Evolutionary conservation across 1,140 invertebrate genomes (phyloP).

Genomic region (Latrodectus geometricus): DNA sequence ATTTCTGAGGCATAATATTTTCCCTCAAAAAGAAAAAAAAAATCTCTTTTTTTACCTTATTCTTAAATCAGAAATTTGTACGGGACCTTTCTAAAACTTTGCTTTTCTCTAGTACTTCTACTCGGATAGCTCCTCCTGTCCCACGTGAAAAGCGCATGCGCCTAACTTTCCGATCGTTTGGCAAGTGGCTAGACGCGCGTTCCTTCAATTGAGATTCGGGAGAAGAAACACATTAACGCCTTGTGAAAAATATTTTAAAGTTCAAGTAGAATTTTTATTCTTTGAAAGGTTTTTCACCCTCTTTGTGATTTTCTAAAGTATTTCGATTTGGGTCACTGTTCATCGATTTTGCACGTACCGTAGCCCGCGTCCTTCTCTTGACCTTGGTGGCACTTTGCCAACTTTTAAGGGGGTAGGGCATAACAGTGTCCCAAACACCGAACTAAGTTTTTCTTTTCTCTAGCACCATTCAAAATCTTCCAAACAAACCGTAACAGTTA

Average conservation of each 20-base stretch:
- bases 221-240: not conserved
- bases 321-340: not conserved
- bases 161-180: not conserved
- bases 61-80: too few species aligned
- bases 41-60: too few species aligned
- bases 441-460: too few species aligned
- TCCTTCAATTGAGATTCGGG: not conserved
- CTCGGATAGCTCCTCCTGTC: not conserved
- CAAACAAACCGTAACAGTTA: too few species aligned
- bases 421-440: too few species aligned
- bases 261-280: not conserved
- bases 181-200: not conserved
- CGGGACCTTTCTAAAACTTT: not conserved
- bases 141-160: not conserved
- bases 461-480: too few species aligned
- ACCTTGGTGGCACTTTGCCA: not conserved
- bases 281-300: not conserved
- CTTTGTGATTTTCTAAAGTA: not conserved
- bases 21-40: too few species aligned
- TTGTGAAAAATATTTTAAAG: not conserved
- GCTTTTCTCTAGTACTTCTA: not conserved
- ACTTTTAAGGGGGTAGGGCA: not conserved
- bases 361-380: not conserved
- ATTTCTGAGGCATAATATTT: too few species aligned
- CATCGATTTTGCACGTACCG: not conserved